Base-by-base conservation (phyloP, 2,888 invertebrate genomes). In the Priocnemis perturbator region DNA sequence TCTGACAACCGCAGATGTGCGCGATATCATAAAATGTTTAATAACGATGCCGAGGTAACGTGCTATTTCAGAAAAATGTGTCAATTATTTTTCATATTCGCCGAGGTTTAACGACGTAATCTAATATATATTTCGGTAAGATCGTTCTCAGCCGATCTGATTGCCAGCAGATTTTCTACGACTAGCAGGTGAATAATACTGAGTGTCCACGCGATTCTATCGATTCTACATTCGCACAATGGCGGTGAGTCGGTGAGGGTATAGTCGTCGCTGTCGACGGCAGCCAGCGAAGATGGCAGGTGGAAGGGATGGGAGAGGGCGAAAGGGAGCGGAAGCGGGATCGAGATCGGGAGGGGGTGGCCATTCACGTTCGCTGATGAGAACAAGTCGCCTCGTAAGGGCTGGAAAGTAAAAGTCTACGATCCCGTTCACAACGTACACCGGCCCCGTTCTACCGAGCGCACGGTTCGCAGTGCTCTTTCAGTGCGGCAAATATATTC, bases 191-290 rank as follows among this genome's bases (percentile, higher is more conserved):
- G 83, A 83, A 84, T 84, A 86, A 86, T 82, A 81, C 79, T 78
- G 76, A 76, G 79, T 81, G 78, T 78, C 83, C 86, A 86, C 86
- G 86, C 86, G 83, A 87, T 81, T 84, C 75, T 83, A 87, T 87
- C 84, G 87, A 87, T 87, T 86, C 76, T 77, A 75, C 76, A 77
- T 72, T 76, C 71, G 76, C 73, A 83, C 81, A 83, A 83, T 83
- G 81, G 77, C 67, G 68, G 64, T 71, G 70, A 63, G 81, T 76
- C 67, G 68, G 64, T 71, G 70, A 63, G 62, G 60, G 62, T 64
- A 26, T 26, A 65, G 63, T 68, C 61, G 53, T 65, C 69, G 65
- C 52, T 30, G 76, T 44, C 19, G 58, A 9, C 45, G 58, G 14
- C 58, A 30, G 15, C 58, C 15, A 21, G 17, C 19, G 17, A 19